phyloP scores from a whole-genome alignment of 2,113 vertebrate species.

The Trichechus manatus region DNA sequence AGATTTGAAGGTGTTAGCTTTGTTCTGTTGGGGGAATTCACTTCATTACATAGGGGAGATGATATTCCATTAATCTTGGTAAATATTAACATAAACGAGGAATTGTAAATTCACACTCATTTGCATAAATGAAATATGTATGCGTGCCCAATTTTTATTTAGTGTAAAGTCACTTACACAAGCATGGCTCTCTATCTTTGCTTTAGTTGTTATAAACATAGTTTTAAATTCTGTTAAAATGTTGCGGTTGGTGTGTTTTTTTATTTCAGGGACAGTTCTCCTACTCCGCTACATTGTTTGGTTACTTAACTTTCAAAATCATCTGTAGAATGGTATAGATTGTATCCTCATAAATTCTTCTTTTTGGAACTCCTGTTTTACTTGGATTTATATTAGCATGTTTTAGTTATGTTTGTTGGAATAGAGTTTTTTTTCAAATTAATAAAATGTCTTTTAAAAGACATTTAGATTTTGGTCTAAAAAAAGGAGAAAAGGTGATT shows the following conservation, averaged over 20 bases:
- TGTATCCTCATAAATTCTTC: background rate
- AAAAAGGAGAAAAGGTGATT: background rate
- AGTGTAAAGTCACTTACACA: constrained; percentile 50
- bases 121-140: constrained; percentile 76
- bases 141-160: constrained; percentile 70
- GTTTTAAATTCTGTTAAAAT: constrained; percentile 62
- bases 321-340: background rate
- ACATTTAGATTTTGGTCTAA: constrained; percentile 33
- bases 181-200: constrained; percentile 55
- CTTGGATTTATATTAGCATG: constrained; percentile 18
- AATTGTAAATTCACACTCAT: constrained; percentile 74
- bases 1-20: constrained; percentile 81
- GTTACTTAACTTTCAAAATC: constrained; percentile 28
- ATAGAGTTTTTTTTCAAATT: constrained; percentile 31
- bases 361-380: constrained; percentile 12
- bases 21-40: constrained; percentile 75
- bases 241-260: background rate
- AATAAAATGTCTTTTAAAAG: constrained; percentile 36
- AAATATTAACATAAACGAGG: constrained; percentile 81
- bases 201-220: constrained; percentile 49
- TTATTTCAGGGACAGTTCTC: constrained; percentile 49
- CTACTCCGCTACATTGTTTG: background rate
- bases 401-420: constrained; percentile 47
- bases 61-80: constrained; percentile 81
- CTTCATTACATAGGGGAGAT: constrained; percentile 77